Base-by-base conservation (phyloP, 2,888 invertebrate species). In the Ommatoiulus sabulosus region DNA sequence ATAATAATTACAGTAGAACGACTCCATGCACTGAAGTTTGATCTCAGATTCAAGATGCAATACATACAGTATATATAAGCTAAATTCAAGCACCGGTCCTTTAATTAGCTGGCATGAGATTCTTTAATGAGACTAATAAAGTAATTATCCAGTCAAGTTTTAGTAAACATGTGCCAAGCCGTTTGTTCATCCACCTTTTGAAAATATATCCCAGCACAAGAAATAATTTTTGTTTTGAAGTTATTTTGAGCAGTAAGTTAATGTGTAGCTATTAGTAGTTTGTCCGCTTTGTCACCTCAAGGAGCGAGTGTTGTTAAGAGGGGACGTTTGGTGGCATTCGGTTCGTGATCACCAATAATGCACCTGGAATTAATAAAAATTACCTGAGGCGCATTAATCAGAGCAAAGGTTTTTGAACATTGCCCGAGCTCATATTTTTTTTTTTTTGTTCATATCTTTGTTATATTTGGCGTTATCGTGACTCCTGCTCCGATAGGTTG, bases 401-500 rank as follows among this genome's bases (percentile, higher is more conserved):
- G 24, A 20, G 24, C 24, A 52, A 24, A 72, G n/a, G 10, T 72
- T n/a, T 72, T 72, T 72, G 72, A 24, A 72, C 72, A 72, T 72
- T 72, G 72, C 10, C 24, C 72, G 20, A 63, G 20, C 63, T 63
- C 63, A 24, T 72, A 8, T 8, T 12, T 8, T 24, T 72, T 72
- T 72, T 63, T 48, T 63, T 20, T 72, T n/a, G n/a, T n/a, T 24
- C 72, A 72, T 72, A 72, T 72, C 72, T 72, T 72, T 24, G 72
- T 72, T 72, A 72, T 24, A 63, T 72, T 72, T 72, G 72, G 72
- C 72, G 72, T 72, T 72, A 72, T 72, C 72, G 24, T 72, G 72
- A 72, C 24, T 72, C 72, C 10, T 72, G 24, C 72, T 24, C 72
- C 24, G 24, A 72, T 72, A 72, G 72, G 72, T 72, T 72, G 24